phyloP scores from a whole-genome alignment of 2,113 vertebrate genomes.

The Rhinolophus ferrumequinum region DNA sequence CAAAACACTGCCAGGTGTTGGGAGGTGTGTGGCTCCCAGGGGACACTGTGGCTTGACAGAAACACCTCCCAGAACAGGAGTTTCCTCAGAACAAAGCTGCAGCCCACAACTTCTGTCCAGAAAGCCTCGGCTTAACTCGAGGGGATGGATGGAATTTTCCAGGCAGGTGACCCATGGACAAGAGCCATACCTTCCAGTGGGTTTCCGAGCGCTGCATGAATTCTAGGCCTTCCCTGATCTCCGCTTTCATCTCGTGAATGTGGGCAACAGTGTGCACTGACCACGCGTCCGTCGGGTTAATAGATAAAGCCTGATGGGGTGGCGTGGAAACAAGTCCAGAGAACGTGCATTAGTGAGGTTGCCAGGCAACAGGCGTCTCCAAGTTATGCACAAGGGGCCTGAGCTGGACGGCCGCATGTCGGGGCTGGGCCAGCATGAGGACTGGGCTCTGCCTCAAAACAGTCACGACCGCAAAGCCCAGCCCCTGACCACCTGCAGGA shows the following conservation, averaged over 20 bases:
- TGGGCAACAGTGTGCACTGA: conserved; percentile 94
- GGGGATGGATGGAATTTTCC: accelerated
- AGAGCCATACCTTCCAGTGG: conserved; percentile 91
- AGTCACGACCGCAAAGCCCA: accelerated
- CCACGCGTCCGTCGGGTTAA: conserved; percentile 91
- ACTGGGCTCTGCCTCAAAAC: not conserved
- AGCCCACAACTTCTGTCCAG: accelerated
- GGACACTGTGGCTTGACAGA: not conserved
- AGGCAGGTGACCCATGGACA: accelerated
- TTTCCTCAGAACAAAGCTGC: not conserved
- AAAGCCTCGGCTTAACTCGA: not conserved
- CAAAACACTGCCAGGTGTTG: not conserved
- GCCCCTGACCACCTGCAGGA: accelerated
- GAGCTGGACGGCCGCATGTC: accelerated
- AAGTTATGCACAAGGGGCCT: accelerated
- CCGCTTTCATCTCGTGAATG: conserved; percentile 94
- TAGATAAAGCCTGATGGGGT: conserved; percentile 86
- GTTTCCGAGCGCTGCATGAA: conserved; percentile 92
- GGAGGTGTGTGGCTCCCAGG: not conserved
- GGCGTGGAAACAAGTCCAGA: no score
- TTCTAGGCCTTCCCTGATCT: conserved; percentile 89
- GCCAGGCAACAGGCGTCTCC: accelerated
- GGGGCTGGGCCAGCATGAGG: accelerated
- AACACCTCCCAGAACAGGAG: not conserved
- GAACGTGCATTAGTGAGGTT: accelerated